Percentiles rank a stretch among this genome's conserved stretches.
These are phyloP conservation scores for Pangasius sanitwongsei DNA, from an alignment of 2,797 vertebrate species.

Conservation along the genomic window DNA sequence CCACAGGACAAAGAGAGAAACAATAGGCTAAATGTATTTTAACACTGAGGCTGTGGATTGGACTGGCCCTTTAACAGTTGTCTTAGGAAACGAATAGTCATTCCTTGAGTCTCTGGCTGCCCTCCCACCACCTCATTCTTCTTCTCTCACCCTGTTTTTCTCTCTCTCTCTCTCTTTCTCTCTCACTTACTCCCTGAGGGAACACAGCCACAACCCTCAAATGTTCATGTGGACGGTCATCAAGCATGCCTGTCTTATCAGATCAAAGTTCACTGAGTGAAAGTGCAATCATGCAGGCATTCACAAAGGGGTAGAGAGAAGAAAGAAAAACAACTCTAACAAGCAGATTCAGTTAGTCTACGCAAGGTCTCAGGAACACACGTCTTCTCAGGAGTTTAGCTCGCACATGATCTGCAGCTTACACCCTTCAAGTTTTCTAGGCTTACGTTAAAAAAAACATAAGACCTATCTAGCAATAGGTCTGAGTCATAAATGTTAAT, in stretches of 20 bases:
- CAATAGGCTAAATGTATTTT: neutral
- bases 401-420: neutral
- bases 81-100: neutral
- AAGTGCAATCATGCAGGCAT: conserved; percentile 39
- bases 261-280: conserved; percentile 45
- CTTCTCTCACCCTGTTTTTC: neutral
- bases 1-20: neutral
- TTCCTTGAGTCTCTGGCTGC: neutral
- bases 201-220: conserved; percentile 28
- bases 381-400: neutral
- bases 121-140: conserved; percentile 6
- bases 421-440: neutral
- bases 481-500: neutral
- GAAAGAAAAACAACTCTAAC: conserved; percentile 22
- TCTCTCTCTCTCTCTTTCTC: neutral
- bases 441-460: neutral
- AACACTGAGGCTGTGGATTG: neutral
- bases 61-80: conserved; percentile 31
- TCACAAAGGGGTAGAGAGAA: conserved; percentile 7
- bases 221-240: conserved; percentile 18
- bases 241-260: conserved; percentile 49
- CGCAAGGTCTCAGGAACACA: neutral
- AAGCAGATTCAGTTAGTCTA: neutral
- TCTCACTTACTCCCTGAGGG: conserved; percentile 6
- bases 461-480: neutral